Evolutionary conservation across 2,888 invertebrate genomes (phyloP).

Genomic region (Drosophila leonis): DNA sequence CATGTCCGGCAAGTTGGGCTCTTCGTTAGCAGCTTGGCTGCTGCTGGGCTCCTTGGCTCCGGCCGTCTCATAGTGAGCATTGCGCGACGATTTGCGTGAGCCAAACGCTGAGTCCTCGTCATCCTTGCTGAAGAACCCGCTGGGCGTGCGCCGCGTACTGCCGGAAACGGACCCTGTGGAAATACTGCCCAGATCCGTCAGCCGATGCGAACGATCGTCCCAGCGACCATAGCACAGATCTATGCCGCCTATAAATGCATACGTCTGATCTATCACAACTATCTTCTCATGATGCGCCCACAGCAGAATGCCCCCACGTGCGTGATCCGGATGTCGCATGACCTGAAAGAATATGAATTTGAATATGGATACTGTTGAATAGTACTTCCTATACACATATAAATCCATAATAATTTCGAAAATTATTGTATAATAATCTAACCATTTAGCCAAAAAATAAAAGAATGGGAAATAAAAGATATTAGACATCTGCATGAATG

Average conservation of each 20-base stretch:
- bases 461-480: too few species aligned
- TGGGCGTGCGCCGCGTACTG: constrained; percentile 74
- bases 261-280: constrained; percentile 96
- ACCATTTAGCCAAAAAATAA: too few species aligned
- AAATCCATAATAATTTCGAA: too few species aligned
- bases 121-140: constrained; percentile 76
- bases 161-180: constrained; percentile 82
- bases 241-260: constrained; percentile 97
- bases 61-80: constrained; percentile 61
- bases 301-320: constrained; percentile 94
- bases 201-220: constrained; percentile 95
- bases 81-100: constrained; percentile 82
- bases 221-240: constrained; percentile 99
- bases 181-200: constrained; percentile 92
- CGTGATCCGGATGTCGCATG: constrained; percentile 98
- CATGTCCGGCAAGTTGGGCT: constrained; percentile 35
- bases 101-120: constrained; percentile 84
- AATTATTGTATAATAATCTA: too few species aligned
- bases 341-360: constrained; percentile 87
- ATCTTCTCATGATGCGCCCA: constrained; percentile 99
- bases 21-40: constrained; percentile 52
- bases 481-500: too few species aligned
- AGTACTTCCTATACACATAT: too few species aligned
- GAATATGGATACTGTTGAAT: too few species aligned
- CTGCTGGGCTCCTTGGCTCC: constrained; percentile 16